phyloP scores from a whole-genome alignment of 23 tunicate genomes.

The Halocynthia aurantium region DNA sequence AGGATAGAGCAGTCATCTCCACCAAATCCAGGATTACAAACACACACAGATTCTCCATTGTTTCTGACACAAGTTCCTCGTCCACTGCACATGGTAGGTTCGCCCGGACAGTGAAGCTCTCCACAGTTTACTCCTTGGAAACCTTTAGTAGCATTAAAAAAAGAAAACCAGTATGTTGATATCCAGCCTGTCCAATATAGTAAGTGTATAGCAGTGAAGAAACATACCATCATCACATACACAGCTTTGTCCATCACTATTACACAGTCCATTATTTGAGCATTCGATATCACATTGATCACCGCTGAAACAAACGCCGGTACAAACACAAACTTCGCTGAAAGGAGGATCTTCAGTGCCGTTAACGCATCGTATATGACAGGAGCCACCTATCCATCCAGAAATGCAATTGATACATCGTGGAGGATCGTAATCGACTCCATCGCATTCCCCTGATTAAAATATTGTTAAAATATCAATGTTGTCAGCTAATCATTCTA shows the following conservation, averaged over 20 bases:
- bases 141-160: too few species aligned
- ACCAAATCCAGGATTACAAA: constrained; percentile 21
- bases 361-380: constrained; percentile 9
- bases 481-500: not conserved
- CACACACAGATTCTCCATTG: constrained; percentile 25
- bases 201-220: too few species aligned
- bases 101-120: constrained; percentile 30
- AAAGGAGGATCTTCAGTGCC: constrained; percentile 21
- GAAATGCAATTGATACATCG: constrained; percentile 11
- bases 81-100: constrained; percentile 12
- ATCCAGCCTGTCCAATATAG: too few species aligned
- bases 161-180: too few species aligned
- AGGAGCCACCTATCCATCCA: constrained; percentile 27
- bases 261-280: constrained; percentile 3
- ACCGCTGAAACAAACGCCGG: constrained; percentile 20
- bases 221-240: constrained; percentile 16
- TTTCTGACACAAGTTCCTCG: constrained; percentile 23
- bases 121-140: constrained; percentile 17
- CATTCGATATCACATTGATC: constrained; percentile 20
- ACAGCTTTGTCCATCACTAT: not conserved
- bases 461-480: too few species aligned
- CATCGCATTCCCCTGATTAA: constrained; percentile 18
- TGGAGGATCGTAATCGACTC: constrained; percentile 3
- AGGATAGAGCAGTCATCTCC: constrained; percentile 31
- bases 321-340: constrained; percentile 18